Evolutionary conservation across 2,888 invertebrate species (phyloP).

Genomic region (Eilema sororculum): DNA sequence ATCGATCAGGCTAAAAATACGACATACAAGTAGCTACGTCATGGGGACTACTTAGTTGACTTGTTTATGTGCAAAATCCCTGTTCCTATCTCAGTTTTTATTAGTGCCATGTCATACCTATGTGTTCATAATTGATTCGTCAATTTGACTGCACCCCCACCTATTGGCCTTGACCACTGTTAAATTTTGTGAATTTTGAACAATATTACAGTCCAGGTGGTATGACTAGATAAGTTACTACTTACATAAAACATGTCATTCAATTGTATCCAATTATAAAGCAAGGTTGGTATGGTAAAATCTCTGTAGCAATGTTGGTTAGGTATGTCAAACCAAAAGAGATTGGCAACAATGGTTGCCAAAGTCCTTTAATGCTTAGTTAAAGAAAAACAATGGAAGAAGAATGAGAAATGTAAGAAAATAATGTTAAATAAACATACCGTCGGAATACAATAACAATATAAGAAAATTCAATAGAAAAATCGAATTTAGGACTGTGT

Average conservation of each 20-base stretch:
- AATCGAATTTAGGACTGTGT: background rate
- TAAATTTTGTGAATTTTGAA: too few species aligned
- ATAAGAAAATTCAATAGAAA: background rate
- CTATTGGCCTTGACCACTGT: too few species aligned
- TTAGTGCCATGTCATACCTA: too few species aligned
- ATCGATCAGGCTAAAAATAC: constrained; percentile 1
- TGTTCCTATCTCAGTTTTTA: too few species aligned
- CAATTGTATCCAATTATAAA: too few species aligned
- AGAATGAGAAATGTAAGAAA: background rate
- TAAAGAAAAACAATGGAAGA: constrained; percentile 1
- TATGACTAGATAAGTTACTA: too few species aligned
- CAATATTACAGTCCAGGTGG: too few species aligned
- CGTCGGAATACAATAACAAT: background rate
- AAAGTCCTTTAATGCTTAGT: background rate
- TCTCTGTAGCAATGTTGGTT: background rate
- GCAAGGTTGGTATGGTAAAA: too few species aligned
- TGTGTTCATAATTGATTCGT: too few species aligned
- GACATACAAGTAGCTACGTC: background rate
- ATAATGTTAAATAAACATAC: constrained; percentile 2
- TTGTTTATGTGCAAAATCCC: background rate
- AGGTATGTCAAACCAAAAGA: background rate
- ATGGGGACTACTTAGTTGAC: background rate
- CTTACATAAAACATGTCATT: too few species aligned
- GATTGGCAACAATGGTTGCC: background rate
- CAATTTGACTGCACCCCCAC: too few species aligned